These are phyloP conservation scores for Hydractinia symbiolongicarpus DNA, from an alignment of 30 jellyfish, hydroid and myxozoan species.

Conservation along the genomic window DNA sequence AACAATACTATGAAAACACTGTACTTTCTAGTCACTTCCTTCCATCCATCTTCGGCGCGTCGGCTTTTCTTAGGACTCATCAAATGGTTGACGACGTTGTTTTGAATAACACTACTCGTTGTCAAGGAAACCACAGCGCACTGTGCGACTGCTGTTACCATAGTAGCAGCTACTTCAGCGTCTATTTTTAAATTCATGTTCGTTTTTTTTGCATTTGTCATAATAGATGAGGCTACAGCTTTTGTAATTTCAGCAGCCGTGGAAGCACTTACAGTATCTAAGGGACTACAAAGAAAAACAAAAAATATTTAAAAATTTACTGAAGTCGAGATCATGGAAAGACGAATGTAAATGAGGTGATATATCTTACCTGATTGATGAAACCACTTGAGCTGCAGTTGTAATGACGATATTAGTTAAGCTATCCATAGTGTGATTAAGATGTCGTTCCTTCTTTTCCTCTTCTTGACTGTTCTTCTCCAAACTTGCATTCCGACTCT, in stretches of 20 bases:
- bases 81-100: conserved; percentile 4
- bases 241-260: conserved; percentile 93
- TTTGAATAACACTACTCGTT: conserved; percentile 14
- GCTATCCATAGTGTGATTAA: conserved; percentile 11
- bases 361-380: conserved; percentile 56
- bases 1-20: not conserved
- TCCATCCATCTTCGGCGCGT: conserved; percentile 93
- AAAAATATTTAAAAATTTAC: not conserved
- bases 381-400: conserved; percentile 81
- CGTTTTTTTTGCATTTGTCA: conserved; percentile 51
- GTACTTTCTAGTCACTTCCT: conserved; percentile 89
- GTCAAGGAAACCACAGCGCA: conserved; percentile 78
- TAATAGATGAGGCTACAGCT: conserved; percentile 93
- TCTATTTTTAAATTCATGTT: conserved; percentile 32
- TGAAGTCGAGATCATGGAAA: not conserved
- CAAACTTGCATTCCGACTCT: conserved; percentile 21
- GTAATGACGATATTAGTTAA: conserved; percentile 57
- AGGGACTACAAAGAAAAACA: conserved; percentile 48
- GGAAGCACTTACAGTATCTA: conserved; percentile 76
- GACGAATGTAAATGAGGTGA: not conserved
- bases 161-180: conserved; percentile 95
- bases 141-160: conserved; percentile 98
- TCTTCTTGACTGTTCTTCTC: conserved; percentile 1
- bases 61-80: conserved; percentile 74
- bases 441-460: not conserved